Evolutionary conservation across 2,797 vertebrate genomes (phyloP).

Genomic region (Cercopithecus diana): DNA sequence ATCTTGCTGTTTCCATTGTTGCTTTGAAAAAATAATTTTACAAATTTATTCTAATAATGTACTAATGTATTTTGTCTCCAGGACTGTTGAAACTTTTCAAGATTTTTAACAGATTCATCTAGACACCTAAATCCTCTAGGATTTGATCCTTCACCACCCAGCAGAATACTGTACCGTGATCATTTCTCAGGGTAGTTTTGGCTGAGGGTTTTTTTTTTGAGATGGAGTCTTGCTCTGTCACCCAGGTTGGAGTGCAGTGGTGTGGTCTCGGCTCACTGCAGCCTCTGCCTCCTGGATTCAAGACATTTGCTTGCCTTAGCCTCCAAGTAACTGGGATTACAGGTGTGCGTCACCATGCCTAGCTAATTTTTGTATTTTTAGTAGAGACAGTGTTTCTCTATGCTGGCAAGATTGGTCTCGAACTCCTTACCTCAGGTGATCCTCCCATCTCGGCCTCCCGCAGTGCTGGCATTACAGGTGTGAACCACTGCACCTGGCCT

Average conservation of each 20-base stretch:
- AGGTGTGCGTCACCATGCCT: background rate
- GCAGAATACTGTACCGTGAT: background rate
- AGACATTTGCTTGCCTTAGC: background rate
- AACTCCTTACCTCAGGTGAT: background rate
- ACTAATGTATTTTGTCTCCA: background rate
- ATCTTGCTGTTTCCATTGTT: background rate
- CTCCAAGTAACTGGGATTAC: background rate
- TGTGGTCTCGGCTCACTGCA: background rate
- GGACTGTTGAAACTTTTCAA: background rate
- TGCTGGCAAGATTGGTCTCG: background rate
- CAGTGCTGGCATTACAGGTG: background rate
- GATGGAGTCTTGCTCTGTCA: background rate
- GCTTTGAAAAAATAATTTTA: background rate
- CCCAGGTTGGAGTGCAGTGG: background rate
- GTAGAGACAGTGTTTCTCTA: background rate
- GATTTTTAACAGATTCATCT: slow-evolving; percentile 11
- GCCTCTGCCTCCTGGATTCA: background rate
- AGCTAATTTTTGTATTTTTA: background rate
- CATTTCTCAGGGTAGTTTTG: background rate
- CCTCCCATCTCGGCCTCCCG: background rate
- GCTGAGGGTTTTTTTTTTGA: background rate
- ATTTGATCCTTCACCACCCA: background rate
- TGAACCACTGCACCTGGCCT: background rate
- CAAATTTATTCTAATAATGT: background rate
- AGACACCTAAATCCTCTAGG: background rate